A percentile compares a stretch with the other conserved stretches of the same genome.
Conservation (phyloP, 2,888 invertebrate genomes). For the Neuroscelio doddi region DNA sequence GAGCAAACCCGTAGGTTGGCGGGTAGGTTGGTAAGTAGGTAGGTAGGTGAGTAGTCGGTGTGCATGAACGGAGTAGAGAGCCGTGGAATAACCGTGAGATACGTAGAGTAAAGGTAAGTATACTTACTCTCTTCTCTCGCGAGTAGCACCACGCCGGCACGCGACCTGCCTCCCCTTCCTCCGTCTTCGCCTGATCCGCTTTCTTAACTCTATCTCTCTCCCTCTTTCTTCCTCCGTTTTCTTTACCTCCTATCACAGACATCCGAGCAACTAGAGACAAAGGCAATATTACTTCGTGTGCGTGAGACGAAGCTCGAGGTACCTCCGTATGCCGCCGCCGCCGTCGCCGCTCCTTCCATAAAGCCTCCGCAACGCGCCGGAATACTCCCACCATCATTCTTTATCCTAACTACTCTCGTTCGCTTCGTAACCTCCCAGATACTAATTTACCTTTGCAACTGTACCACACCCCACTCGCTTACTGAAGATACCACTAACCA, state of each 20-base stretch:
- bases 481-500: slow-evolving; percentile 31
- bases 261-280: slow-evolving; percentile 3
- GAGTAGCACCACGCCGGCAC: slow-evolving; percentile 69
- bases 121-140: slow-evolving; percentile 57
- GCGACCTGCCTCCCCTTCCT: slow-evolving; percentile 66
- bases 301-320: slow-evolving; percentile 22
- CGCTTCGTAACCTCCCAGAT: slow-evolving; percentile 55
- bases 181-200: slow-evolving; percentile 12
- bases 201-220: slow-evolving; percentile 13
- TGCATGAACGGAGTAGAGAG: slow-evolving; percentile 54
- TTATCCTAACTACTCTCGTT: slow-evolving; percentile 51
- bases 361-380: slow-evolving; percentile 34
- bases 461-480: slow-evolving; percentile 42
- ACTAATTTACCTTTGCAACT: slow-evolving; percentile 63
- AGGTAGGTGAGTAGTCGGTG: slow-evolving; percentile 57
- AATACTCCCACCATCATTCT: slow-evolving; percentile 48
- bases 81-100: slow-evolving; percentile 55
- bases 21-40: slow-evolving; percentile 63
- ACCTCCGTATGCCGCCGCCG: slow-evolving; percentile 16
- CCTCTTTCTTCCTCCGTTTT: slow-evolving; percentile 15
- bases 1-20: slow-evolving; percentile 60
- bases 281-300: slow-evolving; percentile 1
- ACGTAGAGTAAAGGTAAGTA: slow-evolving; percentile 61
- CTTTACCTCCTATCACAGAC: background rate
- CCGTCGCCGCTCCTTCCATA: slow-evolving; percentile 28